Base-by-base conservation (phyloP, 2,113 vertebrate species). In the Brienomyrus brachyistius region DNA sequence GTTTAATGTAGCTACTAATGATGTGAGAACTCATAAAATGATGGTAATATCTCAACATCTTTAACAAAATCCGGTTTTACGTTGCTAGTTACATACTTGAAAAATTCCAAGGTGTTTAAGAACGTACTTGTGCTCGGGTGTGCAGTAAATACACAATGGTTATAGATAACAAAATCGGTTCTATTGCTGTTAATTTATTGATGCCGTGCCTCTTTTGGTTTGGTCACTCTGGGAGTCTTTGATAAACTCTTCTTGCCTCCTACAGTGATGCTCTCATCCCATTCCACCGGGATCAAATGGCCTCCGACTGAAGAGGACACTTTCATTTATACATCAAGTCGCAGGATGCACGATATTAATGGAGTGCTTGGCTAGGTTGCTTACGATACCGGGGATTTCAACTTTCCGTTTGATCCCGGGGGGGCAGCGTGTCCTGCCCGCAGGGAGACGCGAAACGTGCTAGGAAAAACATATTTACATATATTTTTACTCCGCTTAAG, bases 241-340 rank as follows among this genome's bases (percentile, higher is more conserved):
- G 48, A 90, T 43, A 90, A 90, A 92, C 90, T 92, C 31, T 80
- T 40, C 74, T 40, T 10, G 89, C 92, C 92, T 13, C 74, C 88
- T 10, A 59, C 91, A 84, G 89, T 21, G 91, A 88, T 77, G 74
- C 59, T 91, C 92, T 93, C 93, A 89, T 92, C 93, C 93, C 89
- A 80, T 59, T 84, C 89, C 27, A 85, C 90, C 92, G 92, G 54
- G 85, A 90, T 86, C 89, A 13, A 54, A 90, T 56, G 82, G 86
- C 88, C 89, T 43, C 88, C 48, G 66, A 82, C 56, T 90, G 93
- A 35, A 87, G 87, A 92, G 93, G 88, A 88, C 91, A 87, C 93
- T 94, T 94, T 92, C 90, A 93, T 93, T 92, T 87, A 59, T 19
- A 92, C 91, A 93, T 94, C 91, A 90, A 91, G 91, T 93, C 92